These are phyloP conservation scores for Amphiprion percula DNA, from an alignment of 2,113 vertebrate species.

Conservation along the genomic window DNA sequence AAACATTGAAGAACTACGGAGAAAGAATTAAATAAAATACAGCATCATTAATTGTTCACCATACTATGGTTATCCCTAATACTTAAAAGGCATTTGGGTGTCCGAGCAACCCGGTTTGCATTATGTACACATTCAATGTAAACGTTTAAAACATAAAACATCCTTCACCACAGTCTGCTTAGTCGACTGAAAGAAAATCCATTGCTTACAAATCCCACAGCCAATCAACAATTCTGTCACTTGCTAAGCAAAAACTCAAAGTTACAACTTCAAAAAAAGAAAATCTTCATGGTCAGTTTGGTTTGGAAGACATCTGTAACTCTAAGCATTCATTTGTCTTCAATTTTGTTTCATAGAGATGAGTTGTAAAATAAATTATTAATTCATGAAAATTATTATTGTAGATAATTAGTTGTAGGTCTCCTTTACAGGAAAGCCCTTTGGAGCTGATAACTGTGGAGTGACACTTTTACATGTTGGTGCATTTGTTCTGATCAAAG, in stretches of 20 bases:
- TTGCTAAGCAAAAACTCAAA: neutral
- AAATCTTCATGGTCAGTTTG: neutral
- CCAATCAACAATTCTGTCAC: neutral
- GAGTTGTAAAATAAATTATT: constrained; percentile 1
- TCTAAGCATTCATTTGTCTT: neutral
- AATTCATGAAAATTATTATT: neutral
- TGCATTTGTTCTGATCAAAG: neutral
- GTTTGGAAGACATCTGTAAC: neutral
- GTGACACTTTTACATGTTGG: neutral
- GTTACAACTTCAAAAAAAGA: neutral
- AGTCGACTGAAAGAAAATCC: neutral
- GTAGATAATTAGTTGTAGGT: neutral
- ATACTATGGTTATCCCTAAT: neutral
- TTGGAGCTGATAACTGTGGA: neutral
- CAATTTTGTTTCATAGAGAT: neutral
- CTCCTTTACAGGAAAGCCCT: neutral
- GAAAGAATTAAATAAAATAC: neutral
- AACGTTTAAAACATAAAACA: constrained; percentile 18
- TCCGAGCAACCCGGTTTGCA: constrained; percentile 15
- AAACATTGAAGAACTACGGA: neutral
- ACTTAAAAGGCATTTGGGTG: constrained; percentile 13
- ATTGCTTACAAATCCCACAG: neutral
- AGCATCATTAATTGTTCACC: neutral
- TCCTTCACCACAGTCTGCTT: constrained; percentile 35
- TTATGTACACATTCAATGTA: constrained; percentile 43